phyloP scores from a whole-genome alignment of 1,140 invertebrate genomes.

The Lasioglossum albipes region DNA sequence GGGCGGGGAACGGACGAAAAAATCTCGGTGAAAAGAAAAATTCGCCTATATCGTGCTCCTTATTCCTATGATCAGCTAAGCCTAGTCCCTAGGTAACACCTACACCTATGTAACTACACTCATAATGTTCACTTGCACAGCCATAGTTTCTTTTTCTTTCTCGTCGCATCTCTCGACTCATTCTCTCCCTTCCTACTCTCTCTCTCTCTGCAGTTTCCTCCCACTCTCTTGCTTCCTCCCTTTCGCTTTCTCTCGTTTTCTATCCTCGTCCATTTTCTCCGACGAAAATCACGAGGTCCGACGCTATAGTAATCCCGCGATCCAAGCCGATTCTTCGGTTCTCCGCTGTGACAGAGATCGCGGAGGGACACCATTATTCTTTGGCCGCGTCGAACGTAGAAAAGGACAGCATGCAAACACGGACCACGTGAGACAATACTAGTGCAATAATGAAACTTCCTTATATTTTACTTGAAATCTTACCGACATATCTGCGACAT shows the following conservation, averaged over 20 bases:
- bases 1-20: constrained; percentile 41
- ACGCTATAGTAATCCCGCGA: neutral
- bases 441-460: no score
- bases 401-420: no score
- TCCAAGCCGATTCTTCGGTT: no score
- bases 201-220: neutral
- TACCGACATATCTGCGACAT: no score
- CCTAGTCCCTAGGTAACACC: constrained; percentile 78
- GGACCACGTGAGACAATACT: no score
- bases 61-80: constrained; percentile 73
- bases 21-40: constrained; percentile 62
- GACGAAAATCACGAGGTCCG: neutral
- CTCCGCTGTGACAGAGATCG: no score
- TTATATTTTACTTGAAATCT: no score
- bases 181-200: constrained; percentile 11
- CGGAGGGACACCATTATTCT: no score
- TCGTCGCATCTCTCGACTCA: constrained; percentile 49
- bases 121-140: constrained; percentile 80
- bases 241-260: no score
- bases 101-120: constrained; percentile 77
- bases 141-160: constrained; percentile 77
- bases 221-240: no score
- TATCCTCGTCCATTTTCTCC: no score
- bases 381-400: no score
- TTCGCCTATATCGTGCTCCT: constrained; percentile 69